phyloP scores from a whole-genome alignment of 2,888 invertebrate species.

The Tortrix viridana region DNA sequence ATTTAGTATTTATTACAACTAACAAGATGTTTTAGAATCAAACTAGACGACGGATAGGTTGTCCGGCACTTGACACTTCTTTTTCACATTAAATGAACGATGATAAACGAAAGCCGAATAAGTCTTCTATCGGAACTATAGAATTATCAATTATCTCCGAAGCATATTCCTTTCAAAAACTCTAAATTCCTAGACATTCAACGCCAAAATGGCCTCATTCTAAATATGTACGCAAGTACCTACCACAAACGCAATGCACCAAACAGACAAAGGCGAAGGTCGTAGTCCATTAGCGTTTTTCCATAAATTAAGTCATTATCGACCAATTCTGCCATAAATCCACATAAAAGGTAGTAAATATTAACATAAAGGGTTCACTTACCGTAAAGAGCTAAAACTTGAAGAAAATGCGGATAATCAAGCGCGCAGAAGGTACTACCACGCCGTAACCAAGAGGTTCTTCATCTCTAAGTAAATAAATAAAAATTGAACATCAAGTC shows the following conservation, averaged over 20 bases:
- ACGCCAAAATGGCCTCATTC: constrained; percentile 50
- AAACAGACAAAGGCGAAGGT: constrained; percentile 84
- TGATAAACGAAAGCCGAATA: constrained; percentile 15
- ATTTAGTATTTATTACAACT: not conserved
- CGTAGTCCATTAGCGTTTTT: constrained; percentile 66
- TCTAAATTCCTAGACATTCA: constrained; percentile 15
- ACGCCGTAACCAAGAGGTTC: constrained; percentile 83
- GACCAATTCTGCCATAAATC: constrained; percentile 1
- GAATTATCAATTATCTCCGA: not conserved
- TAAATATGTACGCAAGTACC: constrained; percentile 55
- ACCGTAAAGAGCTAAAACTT: constrained; percentile 76
- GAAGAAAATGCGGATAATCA: constrained; percentile 74
- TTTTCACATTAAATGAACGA: constrained; percentile 15
- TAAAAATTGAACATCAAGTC: constrained; percentile 83
- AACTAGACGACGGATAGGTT: constrained; percentile 17
- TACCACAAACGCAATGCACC: constrained; percentile 81
- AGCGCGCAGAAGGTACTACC: constrained; percentile 79
- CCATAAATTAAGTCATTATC: constrained; percentile 41
- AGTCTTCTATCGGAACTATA: constrained; percentile 3
- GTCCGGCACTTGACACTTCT: constrained; percentile 33
- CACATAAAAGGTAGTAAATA: not conserved
- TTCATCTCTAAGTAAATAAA: constrained; percentile 84
- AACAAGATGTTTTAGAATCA: not conserved
- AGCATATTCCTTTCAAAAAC: constrained; percentile 2
- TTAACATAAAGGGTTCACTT: constrained; percentile 58